phyloP scores from a whole-genome alignment of 2,888 invertebrate genomes.

The Monopis laevigella region DNA sequence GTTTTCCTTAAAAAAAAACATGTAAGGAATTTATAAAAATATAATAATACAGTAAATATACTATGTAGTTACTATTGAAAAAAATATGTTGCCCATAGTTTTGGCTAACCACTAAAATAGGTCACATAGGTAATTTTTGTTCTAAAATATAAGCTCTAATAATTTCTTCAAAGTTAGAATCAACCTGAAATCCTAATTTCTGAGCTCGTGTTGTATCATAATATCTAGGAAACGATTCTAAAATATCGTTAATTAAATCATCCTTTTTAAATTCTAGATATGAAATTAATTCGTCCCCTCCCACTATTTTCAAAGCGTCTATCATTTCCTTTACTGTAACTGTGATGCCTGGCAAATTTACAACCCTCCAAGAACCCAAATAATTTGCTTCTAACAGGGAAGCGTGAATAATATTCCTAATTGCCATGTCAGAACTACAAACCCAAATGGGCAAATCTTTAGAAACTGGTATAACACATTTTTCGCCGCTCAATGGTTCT shows the following conservation, averaged over 20 bases:
- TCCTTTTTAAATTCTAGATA: constrained; percentile 33
- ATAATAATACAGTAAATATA: not conserved
- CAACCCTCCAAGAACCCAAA: constrained; percentile 13
- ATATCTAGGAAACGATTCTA: constrained; percentile 36
- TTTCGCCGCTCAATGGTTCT: constrained; percentile 38
- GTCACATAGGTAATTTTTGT: too few relatives aligned
- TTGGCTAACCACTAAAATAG: too few relatives aligned
- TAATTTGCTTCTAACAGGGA: not conserved
- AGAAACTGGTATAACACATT: constrained; percentile 20
- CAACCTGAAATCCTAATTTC: constrained; percentile 38
- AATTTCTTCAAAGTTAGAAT: constrained; percentile 35
- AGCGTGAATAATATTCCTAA: constrained; percentile 11
- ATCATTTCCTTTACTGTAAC: constrained; percentile 38
- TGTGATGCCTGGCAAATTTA: constrained; percentile 42
- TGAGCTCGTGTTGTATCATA: constrained; percentile 38
- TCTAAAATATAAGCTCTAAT: constrained; percentile 35
- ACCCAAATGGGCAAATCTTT: constrained; percentile 9
- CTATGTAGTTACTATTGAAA: too few relatives aligned
- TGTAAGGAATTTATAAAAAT: not conserved
- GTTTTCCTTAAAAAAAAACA: too few relatives aligned
- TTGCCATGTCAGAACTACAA: constrained; percentile 27
- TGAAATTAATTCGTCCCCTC: constrained; percentile 32
- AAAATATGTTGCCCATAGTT: too few relatives aligned
- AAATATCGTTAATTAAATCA: constrained; percentile 32
- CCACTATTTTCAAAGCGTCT: constrained; percentile 31